Percentiles rank a stretch among this genome's conserved stretches.
Conservation (phyloP, 2,888 invertebrate genomes). For the Eubasilissa splendida region DNA sequence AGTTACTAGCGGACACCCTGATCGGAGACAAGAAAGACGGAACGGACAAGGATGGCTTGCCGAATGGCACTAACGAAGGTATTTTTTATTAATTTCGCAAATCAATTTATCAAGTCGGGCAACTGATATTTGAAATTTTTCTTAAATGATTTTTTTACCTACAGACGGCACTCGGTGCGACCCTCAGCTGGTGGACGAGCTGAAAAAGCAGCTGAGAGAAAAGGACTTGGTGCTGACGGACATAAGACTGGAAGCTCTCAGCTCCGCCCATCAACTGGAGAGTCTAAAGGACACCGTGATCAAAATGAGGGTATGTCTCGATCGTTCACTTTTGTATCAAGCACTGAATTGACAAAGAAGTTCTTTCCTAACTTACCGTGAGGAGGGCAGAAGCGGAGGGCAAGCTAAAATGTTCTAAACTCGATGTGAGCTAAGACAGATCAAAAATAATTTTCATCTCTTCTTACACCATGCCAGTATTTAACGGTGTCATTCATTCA, state of each 20-base stretch:
- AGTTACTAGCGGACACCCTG: constrained; percentile 65
- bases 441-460: no score
- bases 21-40: constrained; percentile 27
- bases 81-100: neutral
- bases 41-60: constrained; percentile 17
- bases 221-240: constrained; percentile 97
- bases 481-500: no score
- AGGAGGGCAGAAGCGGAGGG: no score
- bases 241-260: constrained; percentile 95
- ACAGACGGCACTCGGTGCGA: constrained; percentile 60
- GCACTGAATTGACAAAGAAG: no score
- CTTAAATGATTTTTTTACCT: constrained; percentile 14
- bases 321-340: no score
- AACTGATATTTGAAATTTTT: no score
- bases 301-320: constrained; percentile 88
- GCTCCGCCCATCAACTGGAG: constrained; percentile 97
- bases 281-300: constrained; percentile 96
- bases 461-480: no score
- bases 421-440: no score
- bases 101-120: no score
- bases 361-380: no score
- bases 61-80: constrained; percentile 50
- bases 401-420: no score
- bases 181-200: constrained; percentile 78
- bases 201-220: constrained; percentile 94